Conservation (phyloP, 1,140 invertebrate species). For the Adelges cooleyi region DNA sequence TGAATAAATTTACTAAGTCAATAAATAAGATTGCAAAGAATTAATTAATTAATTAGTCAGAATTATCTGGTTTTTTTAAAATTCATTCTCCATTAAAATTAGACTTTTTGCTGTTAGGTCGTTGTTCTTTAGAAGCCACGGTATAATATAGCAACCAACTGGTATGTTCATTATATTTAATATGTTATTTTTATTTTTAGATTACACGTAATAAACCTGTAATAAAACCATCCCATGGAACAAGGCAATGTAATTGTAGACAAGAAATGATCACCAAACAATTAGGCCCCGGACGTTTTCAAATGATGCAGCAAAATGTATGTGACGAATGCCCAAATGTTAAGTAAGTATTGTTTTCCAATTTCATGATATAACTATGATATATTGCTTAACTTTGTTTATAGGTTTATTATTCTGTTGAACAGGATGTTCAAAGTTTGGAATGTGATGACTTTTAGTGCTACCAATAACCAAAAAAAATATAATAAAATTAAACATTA, state of each 20-base stretch:
- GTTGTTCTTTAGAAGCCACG: no score
- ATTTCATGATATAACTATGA: background rate
- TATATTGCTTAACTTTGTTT: background rate
- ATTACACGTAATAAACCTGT: constrained; percentile 93
- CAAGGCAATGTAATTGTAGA: constrained; percentile 95
- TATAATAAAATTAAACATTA: no score
- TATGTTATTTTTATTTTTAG: constrained; percentile 41
- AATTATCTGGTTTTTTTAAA: background rate
- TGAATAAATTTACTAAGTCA: no score
- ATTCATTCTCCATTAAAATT: constrained; percentile 10
- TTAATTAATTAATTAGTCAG: no score
- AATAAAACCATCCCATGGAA: constrained; percentile 83
- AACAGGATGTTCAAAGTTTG: no score
- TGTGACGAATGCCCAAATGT: constrained; percentile 99
- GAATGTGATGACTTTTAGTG: no score
- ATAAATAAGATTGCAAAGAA: no score
- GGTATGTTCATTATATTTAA: background rate
- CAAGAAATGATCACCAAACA: constrained; percentile 97
- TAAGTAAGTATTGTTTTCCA: constrained; percentile 44
- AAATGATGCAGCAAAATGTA: constrained; percentile 97
- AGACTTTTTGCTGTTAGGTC: no score
- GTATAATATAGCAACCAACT: background rate
- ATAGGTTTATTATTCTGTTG: background rate
- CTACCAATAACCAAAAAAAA: no score
- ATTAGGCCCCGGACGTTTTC: constrained; percentile 92